Evolutionary conservation across 2,797 vertebrate genomes (phyloP), one percentile per base, ranked within the genome.

Genomic region (Sitta carolinensis): DNA sequence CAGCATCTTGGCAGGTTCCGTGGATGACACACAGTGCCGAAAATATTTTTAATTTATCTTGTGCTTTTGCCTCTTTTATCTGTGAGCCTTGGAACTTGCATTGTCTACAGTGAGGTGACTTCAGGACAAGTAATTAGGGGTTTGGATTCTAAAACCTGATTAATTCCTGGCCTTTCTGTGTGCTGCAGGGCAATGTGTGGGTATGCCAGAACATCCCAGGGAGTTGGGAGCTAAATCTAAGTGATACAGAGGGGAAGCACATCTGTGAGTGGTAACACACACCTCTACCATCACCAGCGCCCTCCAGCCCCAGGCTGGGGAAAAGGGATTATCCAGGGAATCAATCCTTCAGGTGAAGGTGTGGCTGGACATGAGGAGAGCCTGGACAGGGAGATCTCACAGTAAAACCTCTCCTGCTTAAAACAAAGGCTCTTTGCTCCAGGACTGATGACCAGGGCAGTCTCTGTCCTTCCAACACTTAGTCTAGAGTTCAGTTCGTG

Each of bases 391-490:
- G 5, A 54, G 8, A 47, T 21, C 45, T 52, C 67, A 16, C 22
- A 62, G 32, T 25, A 42, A 69, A 32, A 7, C 9, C 22, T 80
- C 36, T 79, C n/a, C n/a, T 54, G 8, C 30, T 89, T 67, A 13
- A 81, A 82, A 61, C n/a, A 73, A 32, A 38, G 22, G 10, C 26
- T 63, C 23, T 84, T 81, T 78, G 25, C 40, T 57, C 26, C 73
- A 55, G 43, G 36, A 34, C 16, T 64, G 40, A 17, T 87, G 51
- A 27, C 20, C 63, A 63, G 14, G 36, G 18, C 45, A 40, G 23
- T 18, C 16, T 43, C 40, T 32, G 58, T 72, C 40, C n/a, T 68
- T 69, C 47, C 29, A 78, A 13, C 5, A 17, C 0, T 0, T 40
- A n/a, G n/a, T n/a, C n/a, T n/a, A n/a, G n/a, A n/a, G 2, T 23